These are phyloP conservation scores for Carassius carassius DNA, from an alignment of 2,113 vertebrate species.

Conservation along the genomic window DNA sequence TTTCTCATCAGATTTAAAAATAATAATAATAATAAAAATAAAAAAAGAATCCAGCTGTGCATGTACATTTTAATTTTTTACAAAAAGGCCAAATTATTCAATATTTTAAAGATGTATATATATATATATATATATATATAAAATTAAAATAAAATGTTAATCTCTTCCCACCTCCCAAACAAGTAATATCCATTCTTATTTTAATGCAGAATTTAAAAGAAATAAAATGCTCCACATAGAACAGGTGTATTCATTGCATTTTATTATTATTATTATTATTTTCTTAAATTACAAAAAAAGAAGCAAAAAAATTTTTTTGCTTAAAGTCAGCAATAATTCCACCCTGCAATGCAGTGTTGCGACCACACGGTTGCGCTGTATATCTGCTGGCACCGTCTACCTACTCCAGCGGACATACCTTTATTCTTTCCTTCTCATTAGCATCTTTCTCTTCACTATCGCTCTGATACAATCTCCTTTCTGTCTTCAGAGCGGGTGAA, in stretches of 20 bases:
- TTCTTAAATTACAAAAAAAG: background rate
- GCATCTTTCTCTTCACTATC: background rate
- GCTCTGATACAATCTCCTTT: background rate
- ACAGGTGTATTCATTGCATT: background rate
- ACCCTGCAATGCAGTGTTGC: constrained; percentile 8
- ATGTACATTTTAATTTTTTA: background rate
- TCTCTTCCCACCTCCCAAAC: background rate
- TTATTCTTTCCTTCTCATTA: constrained; percentile 5
- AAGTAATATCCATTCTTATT: background rate
- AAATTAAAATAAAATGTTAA: too few species aligned
- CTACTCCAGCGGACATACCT: background rate
- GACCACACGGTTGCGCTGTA: constrained; percentile 50
- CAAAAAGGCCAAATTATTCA: background rate
- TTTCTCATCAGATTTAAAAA: too few species aligned
- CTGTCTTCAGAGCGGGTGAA: constrained; percentile 11
- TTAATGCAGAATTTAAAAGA: background rate
- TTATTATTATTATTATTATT: background rate
- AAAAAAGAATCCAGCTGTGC: background rate
- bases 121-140: too few species aligned
- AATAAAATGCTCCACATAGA: background rate
- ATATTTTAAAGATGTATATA: too few species aligned
- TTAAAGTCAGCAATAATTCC: background rate
- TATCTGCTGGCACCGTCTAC: constrained; percentile 10
- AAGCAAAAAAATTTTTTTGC: too few species aligned
- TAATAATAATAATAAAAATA: background rate